phyloP scores from a whole-genome alignment of 2,113 vertebrate species.

The Phoenicopterus ruber region DNA sequence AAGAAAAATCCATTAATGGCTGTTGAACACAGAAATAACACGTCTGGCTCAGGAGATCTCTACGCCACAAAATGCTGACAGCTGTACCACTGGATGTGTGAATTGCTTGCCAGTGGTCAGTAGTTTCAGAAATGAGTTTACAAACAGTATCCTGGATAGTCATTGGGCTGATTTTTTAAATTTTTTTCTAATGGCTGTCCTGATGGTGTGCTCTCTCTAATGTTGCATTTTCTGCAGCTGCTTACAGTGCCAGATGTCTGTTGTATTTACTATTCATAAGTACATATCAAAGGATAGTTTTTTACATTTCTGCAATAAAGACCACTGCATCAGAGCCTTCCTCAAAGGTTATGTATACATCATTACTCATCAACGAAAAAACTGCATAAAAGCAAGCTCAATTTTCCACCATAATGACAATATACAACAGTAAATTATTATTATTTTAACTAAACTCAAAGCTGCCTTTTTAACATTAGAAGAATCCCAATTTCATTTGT shows the following conservation, averaged over 20 bases:
- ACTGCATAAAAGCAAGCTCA: background rate
- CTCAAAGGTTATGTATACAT: background rate
- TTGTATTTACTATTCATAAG: background rate
- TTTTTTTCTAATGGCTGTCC: background rate
- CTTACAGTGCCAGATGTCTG: background rate
- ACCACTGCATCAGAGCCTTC: background rate
- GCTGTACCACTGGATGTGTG: background rate
- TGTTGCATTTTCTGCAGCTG: background rate
- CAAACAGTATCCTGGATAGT: rapidly evolving
- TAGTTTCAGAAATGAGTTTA: background rate
- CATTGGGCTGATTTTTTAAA: too few species aligned
- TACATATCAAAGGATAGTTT: background rate
- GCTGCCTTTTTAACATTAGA: background rate
- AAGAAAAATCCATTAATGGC: background rate
- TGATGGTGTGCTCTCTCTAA: background rate
- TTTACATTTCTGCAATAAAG: background rate
- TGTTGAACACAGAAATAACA: background rate
- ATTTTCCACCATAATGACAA: background rate
- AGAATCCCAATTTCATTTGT: background rate
- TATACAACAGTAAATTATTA: background rate
- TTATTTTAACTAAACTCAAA: background rate
- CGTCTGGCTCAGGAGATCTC: background rate
- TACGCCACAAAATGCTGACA: background rate
- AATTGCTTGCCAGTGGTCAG: background rate
- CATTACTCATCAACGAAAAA: background rate